These are phyloP conservation scores for Oikopleura vanhoeffeni DNA, from an alignment of 23 tunicate genomes.

Conservation along the genomic window DNA sequence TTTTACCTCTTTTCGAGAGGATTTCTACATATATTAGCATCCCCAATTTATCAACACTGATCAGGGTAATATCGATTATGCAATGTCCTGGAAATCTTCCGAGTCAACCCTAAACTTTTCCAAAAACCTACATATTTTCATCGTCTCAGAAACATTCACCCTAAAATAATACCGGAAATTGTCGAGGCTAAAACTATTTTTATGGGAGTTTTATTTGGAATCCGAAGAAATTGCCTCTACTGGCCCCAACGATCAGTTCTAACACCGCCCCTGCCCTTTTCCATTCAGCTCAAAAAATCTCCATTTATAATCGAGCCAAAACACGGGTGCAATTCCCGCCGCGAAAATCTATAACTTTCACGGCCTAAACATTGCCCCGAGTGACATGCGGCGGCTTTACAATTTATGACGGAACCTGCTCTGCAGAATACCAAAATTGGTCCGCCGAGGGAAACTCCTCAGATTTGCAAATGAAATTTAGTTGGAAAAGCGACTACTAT, in stretches of 20 bases:
- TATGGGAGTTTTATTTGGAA: constrained; percentile 24
- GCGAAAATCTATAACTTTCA: neutral
- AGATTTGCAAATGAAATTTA: neutral
- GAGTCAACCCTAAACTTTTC: neutral
- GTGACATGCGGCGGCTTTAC: neutral
- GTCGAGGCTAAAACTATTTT: constrained; percentile 29
- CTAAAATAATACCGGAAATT: constrained; percentile 40
- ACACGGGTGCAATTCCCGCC: constrained; percentile 38
- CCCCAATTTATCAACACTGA: neutral
- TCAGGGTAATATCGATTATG: neutral
- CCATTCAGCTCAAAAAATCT: no score
- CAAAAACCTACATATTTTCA: neutral
- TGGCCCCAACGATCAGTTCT: neutral
- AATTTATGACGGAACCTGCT: neutral
- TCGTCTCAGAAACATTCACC: constrained; percentile 17
- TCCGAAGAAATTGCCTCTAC: neutral
- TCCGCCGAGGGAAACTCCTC: neutral
- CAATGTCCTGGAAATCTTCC: neutral
- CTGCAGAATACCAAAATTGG: neutral
- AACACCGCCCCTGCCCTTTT: neutral
- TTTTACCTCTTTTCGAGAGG: no score
- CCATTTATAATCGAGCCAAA: constrained; percentile 25
- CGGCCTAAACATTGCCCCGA: neutral
- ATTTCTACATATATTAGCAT: no score
- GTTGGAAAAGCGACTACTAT: neutral